Percentiles rank a stretch among this genome's conserved stretches.
Conservation (phyloP, 2,113 vertebrate genomes). For the Thalassoma bifasciatum region DNA sequence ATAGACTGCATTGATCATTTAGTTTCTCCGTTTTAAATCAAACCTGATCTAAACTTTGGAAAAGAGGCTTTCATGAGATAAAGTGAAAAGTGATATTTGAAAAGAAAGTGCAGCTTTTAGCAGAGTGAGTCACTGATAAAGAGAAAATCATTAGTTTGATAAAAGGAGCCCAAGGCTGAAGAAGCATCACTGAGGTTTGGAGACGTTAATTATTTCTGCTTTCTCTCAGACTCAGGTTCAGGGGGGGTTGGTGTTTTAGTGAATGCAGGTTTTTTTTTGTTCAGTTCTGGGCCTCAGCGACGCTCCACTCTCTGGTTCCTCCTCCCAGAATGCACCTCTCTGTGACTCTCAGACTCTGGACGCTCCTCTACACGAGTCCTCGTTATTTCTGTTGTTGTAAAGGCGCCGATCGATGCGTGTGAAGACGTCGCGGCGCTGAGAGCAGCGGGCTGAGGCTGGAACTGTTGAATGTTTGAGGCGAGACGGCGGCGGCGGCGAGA, state of each 20-base stretch:
- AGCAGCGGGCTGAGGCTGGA: constrained; percentile 2
- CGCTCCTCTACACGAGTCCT: neutral
- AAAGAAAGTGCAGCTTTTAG: neutral
- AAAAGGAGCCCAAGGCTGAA: neutral
- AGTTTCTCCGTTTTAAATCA: neutral
- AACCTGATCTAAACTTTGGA: neutral
- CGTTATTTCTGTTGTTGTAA: neutral
- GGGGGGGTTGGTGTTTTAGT: too few species aligned
- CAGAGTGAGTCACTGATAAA: neutral
- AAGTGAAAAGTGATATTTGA: neutral
- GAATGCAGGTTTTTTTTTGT: too few species aligned
- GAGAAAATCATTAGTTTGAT: neutral
- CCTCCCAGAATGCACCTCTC: neutral
- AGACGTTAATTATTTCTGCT: constrained; percentile 1
- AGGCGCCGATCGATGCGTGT: neutral
- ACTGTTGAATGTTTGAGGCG: neutral
- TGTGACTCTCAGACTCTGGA: neutral
- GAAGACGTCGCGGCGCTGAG: neutral
- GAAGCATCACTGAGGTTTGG: neutral
- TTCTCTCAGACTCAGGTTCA: too few species aligned
- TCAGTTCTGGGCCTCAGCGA: neutral
- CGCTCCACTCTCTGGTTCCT: neutral
- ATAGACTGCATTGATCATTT: neutral
- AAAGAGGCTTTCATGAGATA: neutral
- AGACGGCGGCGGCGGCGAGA: constrained; percentile 11